These are phyloP conservation scores for Meiosimyza platycephala DNA, from an alignment of 2,888 invertebrate species.

Conservation along the genomic window DNA sequence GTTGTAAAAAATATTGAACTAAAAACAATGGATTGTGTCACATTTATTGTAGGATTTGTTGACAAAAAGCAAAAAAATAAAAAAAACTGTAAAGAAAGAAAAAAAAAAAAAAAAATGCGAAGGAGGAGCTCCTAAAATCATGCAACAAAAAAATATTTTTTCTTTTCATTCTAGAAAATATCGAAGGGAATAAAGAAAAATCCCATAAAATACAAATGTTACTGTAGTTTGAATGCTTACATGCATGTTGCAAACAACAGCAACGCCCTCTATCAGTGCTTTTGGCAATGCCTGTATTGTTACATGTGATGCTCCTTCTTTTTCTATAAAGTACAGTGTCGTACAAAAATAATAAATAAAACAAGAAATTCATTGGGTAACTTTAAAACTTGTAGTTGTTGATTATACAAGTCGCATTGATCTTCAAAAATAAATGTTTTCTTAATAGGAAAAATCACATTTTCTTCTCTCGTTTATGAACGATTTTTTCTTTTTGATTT, in stretches of 20 bases:
- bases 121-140: background rate
- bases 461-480: too few relatives aligned
- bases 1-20: background rate
- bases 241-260: constrained; percentile 12
- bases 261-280: constrained; percentile 1
- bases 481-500: too few relatives aligned
- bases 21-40: constrained; percentile 29
- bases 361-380: too few relatives aligned
- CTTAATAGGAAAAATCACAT: too few relatives aligned
- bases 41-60: constrained; percentile 23
- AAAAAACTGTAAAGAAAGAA: background rate
- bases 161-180: background rate
- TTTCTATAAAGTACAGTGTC: too few relatives aligned
- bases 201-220: background rate
- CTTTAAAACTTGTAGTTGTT: too few relatives aligned
- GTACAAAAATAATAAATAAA: too few relatives aligned
- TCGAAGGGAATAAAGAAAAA: background rate
- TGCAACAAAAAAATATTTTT: background rate
- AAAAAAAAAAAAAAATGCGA: background rate
- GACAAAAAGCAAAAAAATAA: constrained; percentile 6
- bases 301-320: too few relatives aligned
- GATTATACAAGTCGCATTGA: too few relatives aligned
- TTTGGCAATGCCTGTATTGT: background rate
- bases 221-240: background rate
- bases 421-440: too few relatives aligned